Base-by-base conservation (phyloP, 2,888 invertebrate genomes). In the Gnatocerus cornutus region DNA sequence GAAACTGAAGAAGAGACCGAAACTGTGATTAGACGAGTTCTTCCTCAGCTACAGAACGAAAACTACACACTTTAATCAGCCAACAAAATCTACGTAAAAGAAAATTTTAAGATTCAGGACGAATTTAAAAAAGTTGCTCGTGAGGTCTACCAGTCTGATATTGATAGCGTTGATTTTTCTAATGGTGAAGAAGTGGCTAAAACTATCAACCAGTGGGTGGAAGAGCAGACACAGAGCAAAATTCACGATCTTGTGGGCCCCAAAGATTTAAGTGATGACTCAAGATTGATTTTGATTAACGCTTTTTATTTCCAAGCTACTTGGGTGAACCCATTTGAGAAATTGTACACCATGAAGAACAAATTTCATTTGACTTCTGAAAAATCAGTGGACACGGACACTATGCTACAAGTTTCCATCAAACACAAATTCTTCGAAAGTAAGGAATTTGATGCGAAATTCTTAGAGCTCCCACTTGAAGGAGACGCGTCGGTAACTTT, bases 41-140 rank as follows among this genome's bases (percentile, higher is more conserved):
- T 48, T 3, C 9, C 33, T 37, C 4, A 62, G 45, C 27, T 48
- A 4, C 27, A 8, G 7, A 62, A 71, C 9, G 71, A 77, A 3
- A 61, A 72, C 3, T 63, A 76, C 48, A 76, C 71, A 9, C 70
- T 84, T 1, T 71, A 72, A 0, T 71, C 78, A 0, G 82, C 83
- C 6, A 84, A 84, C 68, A 91, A 90, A 74, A 85, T 95, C 3
- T 95, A 90, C 79, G 84, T 91, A 0, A 88, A 88, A 73, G 30
- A 80, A 3, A 86, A 86, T 0, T 87, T 89, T 53, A 80, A 85
- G 8, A 76, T 93, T 1, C 85, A 88, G n/a, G 78, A 87, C 0
- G 80, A 85, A 10, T 90, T 90, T 71, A 86, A 88, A 74, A 84
- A 86, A 7, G 83, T 90, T 39, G 89, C 92, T 0, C 78, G 85